Percentiles rank a stretch among this genome's conserved stretches.
phyloP scores from a whole-genome alignment of 2,888 invertebrate species.

The Andrena minutula region DNA sequence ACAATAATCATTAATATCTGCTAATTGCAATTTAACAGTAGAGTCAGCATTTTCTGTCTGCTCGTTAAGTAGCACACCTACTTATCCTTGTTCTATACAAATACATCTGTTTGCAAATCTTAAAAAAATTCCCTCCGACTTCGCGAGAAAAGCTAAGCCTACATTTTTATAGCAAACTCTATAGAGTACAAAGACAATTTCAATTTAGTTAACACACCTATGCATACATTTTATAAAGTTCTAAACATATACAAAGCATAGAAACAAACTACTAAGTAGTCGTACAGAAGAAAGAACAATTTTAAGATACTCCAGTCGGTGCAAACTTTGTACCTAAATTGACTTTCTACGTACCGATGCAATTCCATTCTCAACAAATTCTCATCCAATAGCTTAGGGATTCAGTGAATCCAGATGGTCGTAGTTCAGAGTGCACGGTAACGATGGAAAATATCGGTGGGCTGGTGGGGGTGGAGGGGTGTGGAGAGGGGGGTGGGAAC shows the following conservation, averaged over 20 bases:
- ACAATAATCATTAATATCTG: slow-evolving; percentile 17
- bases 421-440: slow-evolving; percentile 39
- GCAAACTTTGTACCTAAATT: not conserved
- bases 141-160: too few species aligned
- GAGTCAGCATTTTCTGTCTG: not conserved
- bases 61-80: not conserved
- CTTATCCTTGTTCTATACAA: too few species aligned
- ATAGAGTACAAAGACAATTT: too few species aligned
- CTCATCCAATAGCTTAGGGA: slow-evolving; percentile 11
- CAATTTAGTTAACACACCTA: too few species aligned
- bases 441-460: slow-evolving; percentile 34
- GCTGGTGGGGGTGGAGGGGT: too few species aligned
- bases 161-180: too few species aligned
- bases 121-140: too few species aligned
- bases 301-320: not conserved
- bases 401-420: slow-evolving; percentile 38
- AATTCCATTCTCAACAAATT: slow-evolving; percentile 19
- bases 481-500: slow-evolving; percentile 31
- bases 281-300: not conserved
- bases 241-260: too few species aligned
- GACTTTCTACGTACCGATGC: not conserved
- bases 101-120: too few species aligned
- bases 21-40: slow-evolving; percentile 6
- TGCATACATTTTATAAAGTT: too few species aligned
- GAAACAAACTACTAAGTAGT: not conserved